Evolutionary conservation across 2,797 vertebrate species (phyloP).

Genomic region (Oryzias sinensis): DNA sequence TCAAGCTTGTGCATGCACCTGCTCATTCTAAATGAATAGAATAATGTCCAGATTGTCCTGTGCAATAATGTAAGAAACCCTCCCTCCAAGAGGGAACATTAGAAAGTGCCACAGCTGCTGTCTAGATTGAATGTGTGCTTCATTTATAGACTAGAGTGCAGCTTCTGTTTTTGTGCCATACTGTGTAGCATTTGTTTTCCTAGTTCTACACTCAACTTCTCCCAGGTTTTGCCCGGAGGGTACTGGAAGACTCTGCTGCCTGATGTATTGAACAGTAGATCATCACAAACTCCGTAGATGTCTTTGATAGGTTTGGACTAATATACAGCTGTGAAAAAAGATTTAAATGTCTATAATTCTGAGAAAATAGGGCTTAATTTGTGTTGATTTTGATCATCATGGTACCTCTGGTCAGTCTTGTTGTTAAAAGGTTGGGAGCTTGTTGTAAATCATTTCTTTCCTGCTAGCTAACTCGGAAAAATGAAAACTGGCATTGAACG

Average conservation of each 20-base stretch:
- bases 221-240: constrained; percentile 6
- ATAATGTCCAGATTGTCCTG: neutral
- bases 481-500: no score
- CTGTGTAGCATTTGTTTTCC: constrained; percentile 8
- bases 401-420: no score
- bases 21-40: neutral
- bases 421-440: no score
- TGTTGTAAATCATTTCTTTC: no score
- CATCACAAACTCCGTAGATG: no score
- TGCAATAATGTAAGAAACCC: neutral
- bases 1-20: neutral
- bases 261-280: constrained; percentile 6
- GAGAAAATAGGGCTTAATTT: no score
- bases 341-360: no score
- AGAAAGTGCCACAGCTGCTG: neutral
- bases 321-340: no score
- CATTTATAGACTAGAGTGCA: constrained; percentile 1
- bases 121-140: neutral
- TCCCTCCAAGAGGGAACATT: neutral
- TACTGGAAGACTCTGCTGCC: constrained; percentile 3
- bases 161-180: neutral
- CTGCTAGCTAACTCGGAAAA: no score
- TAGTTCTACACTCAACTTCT: neutral
- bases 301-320: no score
- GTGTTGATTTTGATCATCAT: no score